Evolutionary conservation across 2,113 vertebrate genomes (phyloP).

Genomic region (Stegostoma tigrinum): DNA sequence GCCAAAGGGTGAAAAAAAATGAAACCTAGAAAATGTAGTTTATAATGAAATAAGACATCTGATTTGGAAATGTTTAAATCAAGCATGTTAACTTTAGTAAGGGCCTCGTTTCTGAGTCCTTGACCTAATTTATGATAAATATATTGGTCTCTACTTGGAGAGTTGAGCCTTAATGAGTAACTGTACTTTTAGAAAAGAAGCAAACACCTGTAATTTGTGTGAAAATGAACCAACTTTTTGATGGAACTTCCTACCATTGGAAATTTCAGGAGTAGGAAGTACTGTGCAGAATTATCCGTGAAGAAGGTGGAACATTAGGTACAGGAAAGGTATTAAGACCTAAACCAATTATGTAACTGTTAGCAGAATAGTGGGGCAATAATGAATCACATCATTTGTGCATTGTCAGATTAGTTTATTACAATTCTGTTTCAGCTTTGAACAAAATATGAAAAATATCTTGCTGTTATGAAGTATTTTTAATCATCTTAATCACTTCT

Average conservation of each 20-base stretch:
- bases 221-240: not conserved
- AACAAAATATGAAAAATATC: not conserved
- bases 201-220: not conserved
- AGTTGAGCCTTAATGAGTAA: not conserved
- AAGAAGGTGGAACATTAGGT: not conserved
- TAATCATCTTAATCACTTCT: no score
- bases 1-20: not conserved
- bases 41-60: not conserved
- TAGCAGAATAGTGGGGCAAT: not conserved
- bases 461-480: not conserved
- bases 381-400: not conserved
- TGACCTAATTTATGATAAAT: not conserved
- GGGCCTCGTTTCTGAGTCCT: not conserved
- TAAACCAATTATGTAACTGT: not conserved
- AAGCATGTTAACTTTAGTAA: not conserved
- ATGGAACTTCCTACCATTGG: not conserved
- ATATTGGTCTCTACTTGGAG: not conserved
- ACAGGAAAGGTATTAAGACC: not conserved
- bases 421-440: not conserved
- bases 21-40: not conserved
- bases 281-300: not conserved
- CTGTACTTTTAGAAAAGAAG: not conserved
- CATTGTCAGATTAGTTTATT: not conserved
- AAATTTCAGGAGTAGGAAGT: not conserved
- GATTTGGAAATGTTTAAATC: not conserved